Evolutionary conservation across 2,888 invertebrate genomes (phyloP), one percentile per base, ranked within the genome.

Genomic region (Alloscopus bannaensis): DNA sequence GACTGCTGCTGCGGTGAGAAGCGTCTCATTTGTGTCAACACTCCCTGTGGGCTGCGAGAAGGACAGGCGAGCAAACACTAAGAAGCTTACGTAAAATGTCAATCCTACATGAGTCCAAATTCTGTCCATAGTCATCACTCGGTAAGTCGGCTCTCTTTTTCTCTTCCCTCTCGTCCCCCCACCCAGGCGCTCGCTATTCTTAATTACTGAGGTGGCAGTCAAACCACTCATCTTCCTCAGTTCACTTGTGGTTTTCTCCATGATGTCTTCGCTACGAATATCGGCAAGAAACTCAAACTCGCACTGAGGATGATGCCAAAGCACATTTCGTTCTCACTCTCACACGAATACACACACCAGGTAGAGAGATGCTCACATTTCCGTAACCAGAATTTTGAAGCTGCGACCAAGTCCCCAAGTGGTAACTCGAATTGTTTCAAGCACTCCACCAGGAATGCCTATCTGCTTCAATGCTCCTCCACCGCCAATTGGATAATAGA

Each of bases 1-100:
- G 13, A 70, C 45, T 16, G 71, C 59, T 42, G 72, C 79, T 50
- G 79, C 72, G 31, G 72, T 42, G 29, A 79, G 68, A 72, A 79
- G 79, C 36, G 79, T 79, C 52, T 79, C 79, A 79, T 79, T 79
- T 52, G 65, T 73, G 42, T 72, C 72, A 55, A 64, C 64, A 20
- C 42, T 69, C 64, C 66, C 78, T 26, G 66, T 68, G 47, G 71
- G 59, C 50, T 79, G 71, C 20, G 71, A 71, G 60, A 72, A 72
- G 52, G 71, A 79, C 59, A 79, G 42, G 66, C 66, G 66, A 20
- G 66, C 78, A 28, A 79, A 66, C 3, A 60, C 71, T 60, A 79
- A 72, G 66, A 79, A 65, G 78, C 65, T 66, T 66, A 79, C 60
- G 72, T 79, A 79, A 71, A 79, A 66, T 47, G 42, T 16, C 57